Base-by-base conservation (phyloP, 2,113 vertebrate species). In the Brachypteracias leptosomus region DNA sequence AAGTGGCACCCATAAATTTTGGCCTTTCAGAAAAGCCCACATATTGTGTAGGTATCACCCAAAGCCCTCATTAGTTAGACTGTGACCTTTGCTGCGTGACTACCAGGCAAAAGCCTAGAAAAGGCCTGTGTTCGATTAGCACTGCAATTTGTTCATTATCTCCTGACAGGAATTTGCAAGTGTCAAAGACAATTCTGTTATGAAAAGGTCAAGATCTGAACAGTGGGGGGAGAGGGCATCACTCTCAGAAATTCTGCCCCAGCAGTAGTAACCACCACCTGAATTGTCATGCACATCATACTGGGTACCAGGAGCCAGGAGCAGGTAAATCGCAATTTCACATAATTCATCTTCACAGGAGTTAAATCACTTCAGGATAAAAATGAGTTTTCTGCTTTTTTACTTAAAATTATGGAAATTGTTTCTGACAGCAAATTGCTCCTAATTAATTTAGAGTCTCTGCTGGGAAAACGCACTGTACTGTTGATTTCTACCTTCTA, bases 381-480 rank as follows among this genome's bases (percentile, higher is more conserved):
- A 97, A 98, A 97, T 7, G 40, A 85, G 95, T 96, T 98, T 98
- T 98, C 95, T 96, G 96, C 85, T 97, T 97, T 98, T 98, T 96
- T 90, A 97, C 96, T 97, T 97, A 97, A 98, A 98, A 98, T 98
- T 98, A 98, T 97, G 98, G 97, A 98, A 98, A 98, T 98, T 98
- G 96, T 97, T 98, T 98, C 98, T 98, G 98, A 98, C 97, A 98
- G 98, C 95, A 97, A 98, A 98, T 98, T 98, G 96, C 97, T 98
- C 97, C 96, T 98, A 98, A 98, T 98, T 98, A 98, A 98, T 98
- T 98, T 98, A 96, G 94, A n/a, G 96, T 97, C 98, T 98, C 97
- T 97, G 97, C 97, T 98, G 98, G 97, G 97, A 98, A 98, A 98
- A 98, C 70, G 96, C 96, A 96, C 97, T 96, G 94, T 98, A 97